phyloP scores from a whole-genome alignment of 2,113 vertebrate genomes.

The Perca flavescens region DNA sequence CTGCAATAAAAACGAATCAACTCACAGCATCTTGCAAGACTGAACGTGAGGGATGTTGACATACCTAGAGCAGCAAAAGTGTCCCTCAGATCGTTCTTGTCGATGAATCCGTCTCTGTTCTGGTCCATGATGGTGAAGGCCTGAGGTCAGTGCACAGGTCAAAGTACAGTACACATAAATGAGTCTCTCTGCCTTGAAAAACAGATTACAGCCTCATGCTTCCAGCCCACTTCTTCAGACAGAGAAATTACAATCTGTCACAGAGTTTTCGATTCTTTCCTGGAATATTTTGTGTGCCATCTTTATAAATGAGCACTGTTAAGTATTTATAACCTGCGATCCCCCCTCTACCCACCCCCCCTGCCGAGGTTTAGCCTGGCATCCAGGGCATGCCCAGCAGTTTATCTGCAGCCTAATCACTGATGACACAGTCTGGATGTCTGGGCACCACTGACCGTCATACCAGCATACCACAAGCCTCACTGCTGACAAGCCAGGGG shows the following conservation, averaged over 20 bases:
- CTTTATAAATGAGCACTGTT: constrained; percentile 40
- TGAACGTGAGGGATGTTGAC: constrained; percentile 18
- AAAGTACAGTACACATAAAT: neutral
- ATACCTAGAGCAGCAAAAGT: constrained; percentile 94
- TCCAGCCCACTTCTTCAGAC: neutral
- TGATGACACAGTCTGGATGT: constrained; percentile 72
- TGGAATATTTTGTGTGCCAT: constrained; percentile 19
- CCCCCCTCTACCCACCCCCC: neutral
- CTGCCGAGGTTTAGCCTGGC: constrained; percentile 42
- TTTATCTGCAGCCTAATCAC: constrained; percentile 74
- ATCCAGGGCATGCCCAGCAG: constrained; percentile 66
- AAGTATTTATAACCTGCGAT: constrained; percentile 69
- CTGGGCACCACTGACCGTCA: constrained; percentile 61
- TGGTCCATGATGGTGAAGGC: constrained; percentile 99
- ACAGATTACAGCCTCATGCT: neutral
- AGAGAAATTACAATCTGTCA: neutral
- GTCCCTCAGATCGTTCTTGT: constrained; percentile 95
- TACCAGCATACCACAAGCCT: constrained; percentile 66
- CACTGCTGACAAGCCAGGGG: constrained; percentile 37
- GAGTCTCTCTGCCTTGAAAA: neutral
- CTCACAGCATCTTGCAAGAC: neutral
- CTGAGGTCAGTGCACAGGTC: constrained; percentile 71
- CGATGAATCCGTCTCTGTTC: constrained; percentile 96
- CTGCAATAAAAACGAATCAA: neutral
- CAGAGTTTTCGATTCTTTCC: neutral